phyloP scores from a whole-genome alignment of 2,797 vertebrate species.

The Pangasius macronema region DNA sequence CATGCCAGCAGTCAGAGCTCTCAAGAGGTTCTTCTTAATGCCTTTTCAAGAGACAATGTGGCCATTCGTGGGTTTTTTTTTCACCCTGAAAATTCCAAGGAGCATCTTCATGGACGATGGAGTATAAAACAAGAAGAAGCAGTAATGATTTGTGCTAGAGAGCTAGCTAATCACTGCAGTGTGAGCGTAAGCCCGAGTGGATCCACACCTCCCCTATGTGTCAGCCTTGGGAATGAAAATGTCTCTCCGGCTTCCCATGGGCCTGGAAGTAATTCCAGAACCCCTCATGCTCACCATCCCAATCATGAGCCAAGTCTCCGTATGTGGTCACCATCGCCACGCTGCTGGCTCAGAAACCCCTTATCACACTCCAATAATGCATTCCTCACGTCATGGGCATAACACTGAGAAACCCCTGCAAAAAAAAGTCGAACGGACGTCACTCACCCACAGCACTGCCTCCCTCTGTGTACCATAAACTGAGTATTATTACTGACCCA shows the following conservation, averaged over 20 bases:
- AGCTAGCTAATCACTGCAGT: not conserved
- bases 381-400: constrained; percentile 23
- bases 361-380: constrained; percentile 19
- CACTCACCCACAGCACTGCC: constrained; percentile 1
- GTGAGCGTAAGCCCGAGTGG: not conserved
- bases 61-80: not conserved
- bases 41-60: not conserved
- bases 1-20: not conserved
- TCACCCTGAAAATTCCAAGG: not conserved
- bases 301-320: not conserved
- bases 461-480: constrained; percentile 7
- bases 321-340: constrained; percentile 5
- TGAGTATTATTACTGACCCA: constrained; percentile 33
- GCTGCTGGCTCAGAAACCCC: not conserved
- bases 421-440: not conserved
- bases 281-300: not conserved
- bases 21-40: not conserved
- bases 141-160: constrained; percentile 12
- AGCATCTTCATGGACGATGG: not conserved
- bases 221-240: not conserved
- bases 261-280: not conserved
- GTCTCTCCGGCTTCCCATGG: not conserved
- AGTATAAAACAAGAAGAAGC: not conserved
- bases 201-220: not conserved
- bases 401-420: not conserved